Percentiles rank a stretch among this genome's conserved stretches.
phyloP scores from a whole-genome alignment of 2,888 invertebrate genomes.

The Gortyna flavago region DNA sequence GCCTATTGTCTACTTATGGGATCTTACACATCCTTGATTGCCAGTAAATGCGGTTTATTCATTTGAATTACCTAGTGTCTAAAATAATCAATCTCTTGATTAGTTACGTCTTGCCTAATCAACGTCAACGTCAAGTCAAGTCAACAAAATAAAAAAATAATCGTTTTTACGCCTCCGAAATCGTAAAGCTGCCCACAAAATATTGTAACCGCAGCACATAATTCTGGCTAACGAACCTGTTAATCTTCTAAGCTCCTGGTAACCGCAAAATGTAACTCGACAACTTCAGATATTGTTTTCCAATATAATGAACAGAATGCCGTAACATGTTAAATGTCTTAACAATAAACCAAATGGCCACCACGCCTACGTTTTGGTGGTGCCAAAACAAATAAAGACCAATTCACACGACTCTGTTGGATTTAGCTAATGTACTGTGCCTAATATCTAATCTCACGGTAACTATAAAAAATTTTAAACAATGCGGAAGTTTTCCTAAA shows the following conservation, averaged over 20 bases:
- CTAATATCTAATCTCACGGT: constrained; percentile 4
- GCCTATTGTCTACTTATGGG: neutral
- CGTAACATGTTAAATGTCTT: constrained; percentile 39
- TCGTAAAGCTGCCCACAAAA: constrained; percentile 31
- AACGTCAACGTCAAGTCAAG: neutral
- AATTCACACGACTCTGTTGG: constrained; percentile 28
- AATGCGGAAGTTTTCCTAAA: constrained; percentile 27
- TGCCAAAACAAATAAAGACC: constrained; percentile 38
- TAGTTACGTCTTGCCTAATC: neutral
- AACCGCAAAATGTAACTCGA: constrained; percentile 55
- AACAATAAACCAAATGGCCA: constrained; percentile 40
- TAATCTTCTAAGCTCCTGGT: constrained; percentile 52
- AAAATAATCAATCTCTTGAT: neutral
- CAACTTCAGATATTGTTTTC: constrained; percentile 49
- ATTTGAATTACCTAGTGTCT: neutral
- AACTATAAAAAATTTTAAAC: constrained; percentile 4
- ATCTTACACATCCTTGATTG: neutral
- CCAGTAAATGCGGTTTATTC: neutral
- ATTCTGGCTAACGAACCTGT: constrained; percentile 46
- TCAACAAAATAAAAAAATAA: neutral
- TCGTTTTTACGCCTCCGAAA: neutral
- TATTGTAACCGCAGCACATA: constrained; percentile 37
- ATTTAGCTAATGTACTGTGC: constrained; percentile 13
- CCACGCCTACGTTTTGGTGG: constrained; percentile 26
- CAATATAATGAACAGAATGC: constrained; percentile 41